Conservation (phyloP, 2,797 vertebrate species). For the Sus cebifrons region DNA sequence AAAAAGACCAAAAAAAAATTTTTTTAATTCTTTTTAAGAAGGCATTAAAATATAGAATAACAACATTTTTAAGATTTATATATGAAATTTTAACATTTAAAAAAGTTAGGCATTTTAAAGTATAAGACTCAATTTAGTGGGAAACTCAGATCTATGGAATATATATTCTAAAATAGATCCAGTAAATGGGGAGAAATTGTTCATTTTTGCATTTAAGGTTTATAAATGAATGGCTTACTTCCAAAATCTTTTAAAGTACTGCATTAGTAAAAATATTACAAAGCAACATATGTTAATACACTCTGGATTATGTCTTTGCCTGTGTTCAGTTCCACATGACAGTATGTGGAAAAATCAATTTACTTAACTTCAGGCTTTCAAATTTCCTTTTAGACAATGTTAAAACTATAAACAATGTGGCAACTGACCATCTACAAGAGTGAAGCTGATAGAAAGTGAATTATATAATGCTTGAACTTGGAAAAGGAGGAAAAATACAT, state of each 20-base stretch:
- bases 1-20: no score
- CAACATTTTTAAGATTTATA: neutral
- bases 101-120: conserved; percentile 58
- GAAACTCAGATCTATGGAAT: neutral
- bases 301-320: conserved; percentile 61
- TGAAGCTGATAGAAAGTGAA: conserved; percentile 80
- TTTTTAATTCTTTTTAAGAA: conserved; percentile 23
- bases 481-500: conserved; percentile 81
- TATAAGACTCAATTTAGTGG: neutral
- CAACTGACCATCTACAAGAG: conserved; percentile 82
- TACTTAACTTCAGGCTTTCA: conserved; percentile 68
- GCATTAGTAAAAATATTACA: conserved; percentile 55
- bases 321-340: conserved; percentile 10
- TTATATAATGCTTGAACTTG: conserved; percentile 83
- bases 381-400: conserved; percentile 74
- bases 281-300: conserved; percentile 55
- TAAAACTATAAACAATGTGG: conserved; percentile 83
- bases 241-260: conserved; percentile 35
- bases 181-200: neutral
- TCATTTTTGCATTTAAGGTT: conserved; percentile 36
- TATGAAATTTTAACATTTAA: conserved; percentile 19
- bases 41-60: neutral
- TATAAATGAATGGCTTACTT: conserved; percentile 38
- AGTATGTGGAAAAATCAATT: conserved; percentile 58
- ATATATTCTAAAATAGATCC: conserved; percentile 31